phyloP scores from a whole-genome alignment of 2,113 vertebrate species.

The Verasper variegatus region DNA sequence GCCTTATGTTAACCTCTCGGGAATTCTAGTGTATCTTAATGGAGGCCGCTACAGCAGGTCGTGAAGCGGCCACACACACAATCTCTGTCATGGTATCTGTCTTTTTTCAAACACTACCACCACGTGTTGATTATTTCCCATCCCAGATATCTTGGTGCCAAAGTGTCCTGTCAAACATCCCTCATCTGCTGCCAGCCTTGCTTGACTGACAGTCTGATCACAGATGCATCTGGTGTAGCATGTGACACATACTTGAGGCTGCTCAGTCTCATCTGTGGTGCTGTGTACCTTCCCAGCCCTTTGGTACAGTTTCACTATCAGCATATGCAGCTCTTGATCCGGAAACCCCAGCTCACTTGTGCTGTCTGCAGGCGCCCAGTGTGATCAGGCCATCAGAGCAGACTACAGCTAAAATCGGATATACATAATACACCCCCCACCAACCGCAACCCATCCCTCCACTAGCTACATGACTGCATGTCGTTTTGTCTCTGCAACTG shows the following conservation, averaged over 20 bases:
- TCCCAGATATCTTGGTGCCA: background rate
- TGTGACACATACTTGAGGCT: background rate
- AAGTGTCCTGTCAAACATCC: background rate
- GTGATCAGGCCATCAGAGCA: background rate
- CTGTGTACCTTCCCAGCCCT: background rate
- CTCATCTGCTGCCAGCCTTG: background rate
- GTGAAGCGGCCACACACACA: background rate
- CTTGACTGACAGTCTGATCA: background rate
- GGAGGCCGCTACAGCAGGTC: background rate
- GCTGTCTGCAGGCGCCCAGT: no score
- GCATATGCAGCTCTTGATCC: constrained; percentile 17
- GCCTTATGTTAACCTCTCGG: background rate
- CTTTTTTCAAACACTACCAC: background rate
- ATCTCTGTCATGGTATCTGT: background rate
- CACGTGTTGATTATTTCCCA: background rate
- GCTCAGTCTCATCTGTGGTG: background rate
- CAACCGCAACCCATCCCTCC: no score
- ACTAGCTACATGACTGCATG: background rate
- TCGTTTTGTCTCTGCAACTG: constrained; percentile 21
- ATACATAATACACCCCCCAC: background rate
- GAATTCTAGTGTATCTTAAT: no score
- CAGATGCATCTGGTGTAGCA: background rate
- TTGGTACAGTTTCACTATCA: constrained; percentile 33
- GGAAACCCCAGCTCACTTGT: background rate
- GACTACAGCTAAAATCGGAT: constrained; percentile 11